Percentiles rank a stretch among this genome's conserved stretches.
Evolutionary conservation across 2,113 vertebrate species (phyloP).

Genomic region (Phoenicopterus ruber): DNA sequence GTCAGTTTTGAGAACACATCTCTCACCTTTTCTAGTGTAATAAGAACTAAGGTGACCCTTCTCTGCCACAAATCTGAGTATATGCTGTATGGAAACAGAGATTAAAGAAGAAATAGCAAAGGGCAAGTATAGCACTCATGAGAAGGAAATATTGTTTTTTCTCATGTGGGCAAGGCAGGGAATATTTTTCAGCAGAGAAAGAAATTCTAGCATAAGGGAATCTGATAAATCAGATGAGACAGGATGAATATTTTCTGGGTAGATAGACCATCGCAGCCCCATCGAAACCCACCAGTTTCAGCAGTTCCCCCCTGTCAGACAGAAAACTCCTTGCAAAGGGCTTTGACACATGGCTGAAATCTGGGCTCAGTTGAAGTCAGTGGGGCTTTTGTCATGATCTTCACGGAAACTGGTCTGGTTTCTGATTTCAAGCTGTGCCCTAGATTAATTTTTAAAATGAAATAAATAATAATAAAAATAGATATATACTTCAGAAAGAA

Average conservation of each 20-base stretch:
- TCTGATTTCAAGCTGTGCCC: neutral
- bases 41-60: constrained; percentile 10
- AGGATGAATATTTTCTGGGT: neutral
- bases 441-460: neutral
- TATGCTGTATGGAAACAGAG: neutral
- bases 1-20: neutral
- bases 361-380: neutral
- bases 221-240: neutral
- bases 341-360: neutral
- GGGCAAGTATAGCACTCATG: neutral
- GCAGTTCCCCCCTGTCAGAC: neutral
- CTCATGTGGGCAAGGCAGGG: neutral
- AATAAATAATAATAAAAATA: neutral
- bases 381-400: neutral
- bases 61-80: neutral
- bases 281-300: neutral
- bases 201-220: constrained; percentile 10
- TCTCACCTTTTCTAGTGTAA: neutral
- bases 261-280: neutral
- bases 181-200: neutral
- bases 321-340: neutral
- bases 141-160: constrained; percentile 6
- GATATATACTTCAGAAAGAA: neutral
- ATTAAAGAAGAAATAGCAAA: constrained; percentile 52
- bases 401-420: neutral